A percentile compares a stretch with the other conserved stretches of the same genome.
Conservation (phyloP, 2,113 vertebrate species). For the Balaeniceps rex region DNA sequence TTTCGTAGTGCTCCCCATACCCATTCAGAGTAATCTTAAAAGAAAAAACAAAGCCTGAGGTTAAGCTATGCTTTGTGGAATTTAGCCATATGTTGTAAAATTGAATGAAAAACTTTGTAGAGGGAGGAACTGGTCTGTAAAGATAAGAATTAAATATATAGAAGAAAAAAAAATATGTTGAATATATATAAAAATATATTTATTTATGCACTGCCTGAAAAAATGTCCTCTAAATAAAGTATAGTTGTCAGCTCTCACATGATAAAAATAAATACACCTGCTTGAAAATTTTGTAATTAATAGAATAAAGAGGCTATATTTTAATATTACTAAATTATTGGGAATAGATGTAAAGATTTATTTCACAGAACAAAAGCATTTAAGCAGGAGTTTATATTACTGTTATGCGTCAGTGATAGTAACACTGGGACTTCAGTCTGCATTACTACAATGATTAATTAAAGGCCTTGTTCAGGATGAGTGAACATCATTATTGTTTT, state of each 20-base stretch:
- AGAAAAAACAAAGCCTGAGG: not conserved
- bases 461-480: conserved; percentile 81
- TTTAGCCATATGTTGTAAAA: not conserved
- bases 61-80: not conserved
- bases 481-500: conserved; percentile 91
- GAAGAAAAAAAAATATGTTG: not conserved
- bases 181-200: not conserved
- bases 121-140: not conserved
- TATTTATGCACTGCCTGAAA: not conserved
- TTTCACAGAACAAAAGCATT: conserved; percentile 72
- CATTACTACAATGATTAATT: conserved; percentile 96
- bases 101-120: not conserved
- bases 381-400: conserved; percentile 70
- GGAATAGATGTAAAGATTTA: conserved; percentile 68
- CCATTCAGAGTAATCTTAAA: not conserved
- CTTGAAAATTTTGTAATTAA: conserved; percentile 48
- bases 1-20: not conserved
- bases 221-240: not conserved
- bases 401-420: conserved; percentile 69
- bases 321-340: conserved; percentile 63
- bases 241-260: not conserved
- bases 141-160: not conserved
- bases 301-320: conserved; percentile 44
- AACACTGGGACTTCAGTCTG: conserved; percentile 77
- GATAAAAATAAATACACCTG: conserved; percentile 2